phyloP scores from a whole-genome alignment of 2,113 vertebrate genomes.

The Cephalopterus ornatus region DNA sequence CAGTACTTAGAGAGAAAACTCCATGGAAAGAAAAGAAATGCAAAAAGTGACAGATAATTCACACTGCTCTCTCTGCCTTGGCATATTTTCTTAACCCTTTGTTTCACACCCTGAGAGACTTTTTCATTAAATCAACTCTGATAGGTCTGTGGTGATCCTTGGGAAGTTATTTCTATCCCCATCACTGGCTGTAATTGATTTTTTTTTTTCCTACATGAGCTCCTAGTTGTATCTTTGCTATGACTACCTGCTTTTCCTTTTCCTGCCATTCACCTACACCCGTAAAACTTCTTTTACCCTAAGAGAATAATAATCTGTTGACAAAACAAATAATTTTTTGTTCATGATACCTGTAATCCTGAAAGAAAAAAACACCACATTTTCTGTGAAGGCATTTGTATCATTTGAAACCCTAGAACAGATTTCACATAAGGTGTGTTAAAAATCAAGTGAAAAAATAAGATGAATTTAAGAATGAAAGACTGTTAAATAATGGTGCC shows the following conservation, averaged over 20 bases:
- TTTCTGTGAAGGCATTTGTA: neutral
- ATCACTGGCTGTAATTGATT: neutral
- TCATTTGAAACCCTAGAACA: neutral
- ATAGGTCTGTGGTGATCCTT: neutral
- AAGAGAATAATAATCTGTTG: neutral
- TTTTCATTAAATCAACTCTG: neutral
- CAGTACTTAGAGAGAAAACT: neutral
- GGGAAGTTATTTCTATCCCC: neutral
- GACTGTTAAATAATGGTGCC: neutral
- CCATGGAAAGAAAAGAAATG: rapidly evolving
- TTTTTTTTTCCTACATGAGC: neutral
- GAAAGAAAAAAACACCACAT: neutral
- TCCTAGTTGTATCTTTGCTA: neutral
- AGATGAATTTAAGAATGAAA: neutral
- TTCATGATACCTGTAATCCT: neutral
- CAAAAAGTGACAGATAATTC: neutral
- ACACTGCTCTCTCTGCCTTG: neutral
- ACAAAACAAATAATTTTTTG: neutral
- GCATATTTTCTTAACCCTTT: neutral
- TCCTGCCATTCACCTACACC: neutral
- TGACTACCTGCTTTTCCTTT: neutral
- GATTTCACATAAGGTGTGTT: neutral
- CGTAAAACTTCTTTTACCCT: neutral
- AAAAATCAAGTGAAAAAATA: neutral
- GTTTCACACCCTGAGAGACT: neutral